Conservation (phyloP, 2,888 invertebrate species). For the Empis livida region DNA sequence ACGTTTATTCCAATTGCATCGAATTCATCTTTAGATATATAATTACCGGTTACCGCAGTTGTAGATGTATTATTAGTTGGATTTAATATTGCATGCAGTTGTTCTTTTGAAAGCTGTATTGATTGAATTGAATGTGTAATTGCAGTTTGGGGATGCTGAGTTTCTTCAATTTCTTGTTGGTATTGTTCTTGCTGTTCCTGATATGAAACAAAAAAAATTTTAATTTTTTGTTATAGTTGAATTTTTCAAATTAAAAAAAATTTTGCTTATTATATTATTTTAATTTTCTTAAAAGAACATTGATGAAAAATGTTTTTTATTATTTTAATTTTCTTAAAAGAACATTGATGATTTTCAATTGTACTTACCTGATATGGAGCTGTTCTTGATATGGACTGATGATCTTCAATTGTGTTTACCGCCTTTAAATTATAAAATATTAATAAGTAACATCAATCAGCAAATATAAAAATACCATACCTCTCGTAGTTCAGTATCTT, state of each 20-base stretch:
- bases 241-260: no score
- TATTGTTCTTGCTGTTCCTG: conserved; percentile 22
- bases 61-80: conserved; percentile 11
- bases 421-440: conserved; percentile 17
- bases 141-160: neutral
- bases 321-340: no score
- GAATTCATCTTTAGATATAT: conserved; percentile 26
- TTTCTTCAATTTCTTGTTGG: conserved; percentile 8
- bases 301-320: no score
- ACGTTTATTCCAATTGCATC: conserved; percentile 34
- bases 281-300: no score
- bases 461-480: neutral
- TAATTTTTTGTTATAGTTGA: no score
- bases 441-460: neutral
- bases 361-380: no score
- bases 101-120: conserved; percentile 31
- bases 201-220: no score
- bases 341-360: no score
- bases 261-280: no score
- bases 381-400: conserved; percentile 29
- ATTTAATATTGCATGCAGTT: conserved; percentile 29
- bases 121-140: neutral
- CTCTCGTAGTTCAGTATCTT: conserved; percentile 9
- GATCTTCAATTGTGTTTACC: conserved; percentile 29
- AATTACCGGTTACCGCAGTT: neutral